phyloP scores from a whole-genome alignment of 2,797 vertebrate genomes.

The Crocodylus rhombifer region DNA sequence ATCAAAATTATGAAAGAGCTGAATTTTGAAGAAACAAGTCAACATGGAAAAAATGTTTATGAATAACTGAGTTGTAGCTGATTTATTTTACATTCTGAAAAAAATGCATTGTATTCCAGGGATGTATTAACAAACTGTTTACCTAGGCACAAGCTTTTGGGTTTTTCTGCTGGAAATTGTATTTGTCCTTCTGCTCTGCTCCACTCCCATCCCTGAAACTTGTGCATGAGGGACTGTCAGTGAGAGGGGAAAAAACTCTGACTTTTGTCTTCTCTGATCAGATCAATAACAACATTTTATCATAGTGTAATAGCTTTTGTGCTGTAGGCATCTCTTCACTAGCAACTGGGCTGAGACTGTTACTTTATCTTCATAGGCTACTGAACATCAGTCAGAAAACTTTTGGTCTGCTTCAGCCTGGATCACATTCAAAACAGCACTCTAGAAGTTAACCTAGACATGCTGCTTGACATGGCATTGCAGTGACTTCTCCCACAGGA shows the following conservation, averaged over 20 bases:
- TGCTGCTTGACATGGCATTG: not conserved
- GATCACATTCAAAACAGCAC: not conserved
- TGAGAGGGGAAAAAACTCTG: not conserved
- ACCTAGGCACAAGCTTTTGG: too few relatives aligned
- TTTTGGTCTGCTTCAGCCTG: not conserved
- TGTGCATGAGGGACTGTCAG: not conserved
- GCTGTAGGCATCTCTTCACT: not conserved
- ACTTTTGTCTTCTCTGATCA: not conserved
- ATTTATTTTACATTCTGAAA: not conserved
- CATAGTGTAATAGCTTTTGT: not conserved
- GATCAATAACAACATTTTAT: not conserved
- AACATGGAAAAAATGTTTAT: not conserved
- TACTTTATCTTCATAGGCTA: not conserved
- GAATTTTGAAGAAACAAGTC: not conserved
- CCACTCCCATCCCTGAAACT: not conserved
- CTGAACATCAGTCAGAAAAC: not conserved
- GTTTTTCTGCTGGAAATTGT: not conserved
- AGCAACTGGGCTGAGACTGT: not conserved
- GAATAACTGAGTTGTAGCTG: not conserved
- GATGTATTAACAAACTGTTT: not conserved
- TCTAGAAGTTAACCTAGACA: not conserved
- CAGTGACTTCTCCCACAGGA: not conserved
- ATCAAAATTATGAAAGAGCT: not conserved
- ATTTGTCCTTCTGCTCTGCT: not conserved
- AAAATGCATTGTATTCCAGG: not conserved